Conservation (phyloP, 2,113 vertebrate genomes). For the Lathamus discolor region DNA sequence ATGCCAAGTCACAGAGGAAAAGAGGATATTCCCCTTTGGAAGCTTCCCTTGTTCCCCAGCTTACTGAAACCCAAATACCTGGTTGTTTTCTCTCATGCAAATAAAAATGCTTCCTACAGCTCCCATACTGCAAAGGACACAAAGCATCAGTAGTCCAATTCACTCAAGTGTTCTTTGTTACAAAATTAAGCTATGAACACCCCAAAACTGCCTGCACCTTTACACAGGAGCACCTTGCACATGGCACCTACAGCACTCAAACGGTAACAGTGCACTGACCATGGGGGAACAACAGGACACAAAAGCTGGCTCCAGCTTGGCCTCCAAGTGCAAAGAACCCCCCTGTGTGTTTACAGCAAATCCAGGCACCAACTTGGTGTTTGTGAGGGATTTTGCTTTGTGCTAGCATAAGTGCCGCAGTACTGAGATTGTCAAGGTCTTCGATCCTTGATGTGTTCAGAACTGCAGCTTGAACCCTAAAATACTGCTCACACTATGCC, state of each 20-base stretch:
- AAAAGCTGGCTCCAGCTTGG: neutral
- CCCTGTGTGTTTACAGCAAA: neutral
- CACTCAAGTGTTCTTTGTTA: neutral
- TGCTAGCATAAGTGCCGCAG: neutral
- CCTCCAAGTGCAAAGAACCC: neutral
- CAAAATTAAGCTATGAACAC: neutral
- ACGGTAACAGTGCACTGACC: neutral
- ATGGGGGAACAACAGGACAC: accelerated
- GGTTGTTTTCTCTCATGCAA: neutral
- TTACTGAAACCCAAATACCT: neutral
- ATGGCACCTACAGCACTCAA: neutral
- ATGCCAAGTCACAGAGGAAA: neutral
- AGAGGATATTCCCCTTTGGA: neutral
- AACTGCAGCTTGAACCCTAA: neutral
- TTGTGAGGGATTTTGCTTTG: neutral
- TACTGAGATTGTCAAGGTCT: neutral
- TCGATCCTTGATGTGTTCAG: neutral
- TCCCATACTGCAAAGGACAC: neutral
- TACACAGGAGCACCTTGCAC: neutral
- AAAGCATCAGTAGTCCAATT: neutral
- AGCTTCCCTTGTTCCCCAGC: neutral
- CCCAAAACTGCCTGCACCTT: neutral
- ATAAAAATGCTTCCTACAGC: neutral
- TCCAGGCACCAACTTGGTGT: neutral
- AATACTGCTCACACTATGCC: slow-evolving; percentile 3